Conservation (phyloP, 2,888 invertebrate genomes). For the Pollenia amentaria region DNA sequence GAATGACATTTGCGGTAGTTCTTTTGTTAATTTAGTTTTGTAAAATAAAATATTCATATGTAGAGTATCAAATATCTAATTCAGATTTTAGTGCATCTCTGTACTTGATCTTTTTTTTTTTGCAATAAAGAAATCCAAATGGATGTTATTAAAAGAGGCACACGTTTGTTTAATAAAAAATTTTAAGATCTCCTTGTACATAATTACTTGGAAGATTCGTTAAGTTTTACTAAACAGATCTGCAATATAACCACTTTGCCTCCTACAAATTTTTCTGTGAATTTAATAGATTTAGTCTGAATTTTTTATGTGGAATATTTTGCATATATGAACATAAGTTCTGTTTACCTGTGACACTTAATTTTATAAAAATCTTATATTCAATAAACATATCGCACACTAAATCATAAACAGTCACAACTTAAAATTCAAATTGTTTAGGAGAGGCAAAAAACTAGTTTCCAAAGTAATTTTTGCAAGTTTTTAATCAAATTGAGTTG, state of each 20-base stretch:
- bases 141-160: slow-evolving; percentile 58
- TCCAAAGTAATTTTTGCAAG: no score
- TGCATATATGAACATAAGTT: no score
- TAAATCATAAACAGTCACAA: no score
- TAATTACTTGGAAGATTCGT: slow-evolving; percentile 46
- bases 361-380: no score
- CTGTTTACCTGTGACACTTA: no score
- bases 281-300: no score
- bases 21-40: slow-evolving; percentile 4
- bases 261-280: not conserved
- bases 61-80: slow-evolving; percentile 63
- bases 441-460: no score
- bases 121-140: slow-evolving; percentile 39
- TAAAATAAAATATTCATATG: slow-evolving; percentile 24
- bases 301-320: no score
- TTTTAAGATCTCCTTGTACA: not conserved
- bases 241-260: slow-evolving; percentile 3
- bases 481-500: no score
- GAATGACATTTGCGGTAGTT: slow-evolving; percentile 53
- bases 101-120: slow-evolving; percentile 7
- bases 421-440: no score
- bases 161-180: slow-evolving; percentile 41
- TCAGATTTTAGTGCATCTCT: slow-evolving; percentile 24
- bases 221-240: slow-evolving; percentile 2
- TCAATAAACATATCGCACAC: no score